phyloP scores from a whole-genome alignment of 2,888 invertebrate genomes.

The Phalera bucephala region DNA sequence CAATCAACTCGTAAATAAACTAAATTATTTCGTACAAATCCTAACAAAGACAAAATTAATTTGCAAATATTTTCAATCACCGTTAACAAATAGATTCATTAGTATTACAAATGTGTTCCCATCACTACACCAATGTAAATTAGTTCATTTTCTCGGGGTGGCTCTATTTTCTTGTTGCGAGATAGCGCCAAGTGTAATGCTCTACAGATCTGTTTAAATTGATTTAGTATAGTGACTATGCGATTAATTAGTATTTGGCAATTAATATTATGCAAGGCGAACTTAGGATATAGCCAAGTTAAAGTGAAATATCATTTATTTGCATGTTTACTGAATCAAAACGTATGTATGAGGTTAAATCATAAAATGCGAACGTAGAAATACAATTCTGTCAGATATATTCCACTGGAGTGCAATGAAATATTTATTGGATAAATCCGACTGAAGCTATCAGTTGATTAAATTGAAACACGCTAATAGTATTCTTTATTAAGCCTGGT shows the following conservation, averaged over 20 bases:
- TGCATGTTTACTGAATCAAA: background rate
- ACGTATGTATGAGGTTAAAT: no score
- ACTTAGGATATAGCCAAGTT: no score
- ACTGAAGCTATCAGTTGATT: no score
- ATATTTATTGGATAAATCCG: no score
- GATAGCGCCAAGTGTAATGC: conserved; percentile 11
- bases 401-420: no score
- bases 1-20: no score
- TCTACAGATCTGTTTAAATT: conserved; percentile 20
- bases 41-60: conserved; percentile 2
- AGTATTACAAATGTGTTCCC: conserved; percentile 9
- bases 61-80: conserved; percentile 1
- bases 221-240: conserved; percentile 14
- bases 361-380: no score
- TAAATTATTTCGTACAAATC: background rate
- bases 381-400: no score
- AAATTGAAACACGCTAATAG: no score
- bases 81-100: conserved; percentile 10
- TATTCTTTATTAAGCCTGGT: no score
- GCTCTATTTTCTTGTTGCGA: conserved; percentile 19
- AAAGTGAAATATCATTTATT: no score
- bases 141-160: conserved; percentile 13
- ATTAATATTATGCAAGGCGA: no score
- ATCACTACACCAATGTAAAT: conserved; percentile 21
- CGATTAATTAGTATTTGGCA: conserved; percentile 13